phyloP scores from a whole-genome alignment of 2,113 vertebrate genomes.

The Scomber colias region DNA sequence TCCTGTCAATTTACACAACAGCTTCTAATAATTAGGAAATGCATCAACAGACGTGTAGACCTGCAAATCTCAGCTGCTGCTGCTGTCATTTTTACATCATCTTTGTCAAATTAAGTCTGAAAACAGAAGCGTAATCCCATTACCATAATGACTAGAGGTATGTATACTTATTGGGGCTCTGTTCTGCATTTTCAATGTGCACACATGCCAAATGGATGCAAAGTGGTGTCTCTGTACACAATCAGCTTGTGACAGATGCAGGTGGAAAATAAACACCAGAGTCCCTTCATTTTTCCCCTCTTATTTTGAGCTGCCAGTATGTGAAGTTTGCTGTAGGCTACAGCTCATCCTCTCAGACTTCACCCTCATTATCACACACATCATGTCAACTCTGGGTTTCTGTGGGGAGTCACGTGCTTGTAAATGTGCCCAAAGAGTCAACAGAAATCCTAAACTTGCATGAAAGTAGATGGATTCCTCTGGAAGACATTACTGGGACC shows the following conservation, averaged over 20 bases:
- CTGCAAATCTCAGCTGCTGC: neutral
- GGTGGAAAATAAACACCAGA: slow-evolving; percentile 7
- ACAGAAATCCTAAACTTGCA: slow-evolving; percentile 6
- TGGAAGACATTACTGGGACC: neutral
- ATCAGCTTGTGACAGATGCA: slow-evolving; percentile 4
- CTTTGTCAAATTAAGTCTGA: neutral
- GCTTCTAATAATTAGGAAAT: neutral
- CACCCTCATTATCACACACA: slow-evolving; percentile 36
- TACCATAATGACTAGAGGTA: slow-evolving; percentile 15
- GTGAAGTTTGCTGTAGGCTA: slow-evolving; percentile 11
- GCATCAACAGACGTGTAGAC: neutral
- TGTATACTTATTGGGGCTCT: slow-evolving; percentile 2
- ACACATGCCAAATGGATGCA: neutral
- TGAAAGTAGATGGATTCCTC: slow-evolving; percentile 1
- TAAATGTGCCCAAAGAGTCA: slow-evolving; percentile 9
- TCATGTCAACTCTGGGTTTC: slow-evolving; percentile 5
- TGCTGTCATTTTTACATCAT: slow-evolving; percentile 6
- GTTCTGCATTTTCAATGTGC: neutral
- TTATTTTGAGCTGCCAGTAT: neutral
- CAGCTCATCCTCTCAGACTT: slow-evolving; percentile 9
- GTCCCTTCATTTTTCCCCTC: neutral
- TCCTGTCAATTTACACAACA: neutral
- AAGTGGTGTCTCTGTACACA: neutral
- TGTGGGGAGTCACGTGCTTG: neutral
- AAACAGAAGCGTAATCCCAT: slow-evolving; percentile 40